Evolutionary conservation across 2,797 vertebrate genomes (phyloP).

Genomic region (Petrocephalus schoutedeni): DNA sequence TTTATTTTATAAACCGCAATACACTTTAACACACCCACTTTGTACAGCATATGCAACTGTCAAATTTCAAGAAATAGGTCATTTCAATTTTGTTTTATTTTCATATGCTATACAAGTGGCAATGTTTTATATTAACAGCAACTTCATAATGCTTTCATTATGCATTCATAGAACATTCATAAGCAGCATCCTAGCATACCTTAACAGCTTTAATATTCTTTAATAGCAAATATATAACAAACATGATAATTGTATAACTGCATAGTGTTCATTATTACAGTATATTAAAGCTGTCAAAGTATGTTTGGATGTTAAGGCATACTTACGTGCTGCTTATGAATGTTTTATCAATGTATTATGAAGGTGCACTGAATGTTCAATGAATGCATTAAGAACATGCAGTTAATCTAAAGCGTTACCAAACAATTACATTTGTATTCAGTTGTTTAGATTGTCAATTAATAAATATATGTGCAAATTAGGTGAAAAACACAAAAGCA

Average conservation of each 20-base stretch:
- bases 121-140: not conserved
- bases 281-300: not conserved
- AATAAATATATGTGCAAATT: conserved; percentile 15
- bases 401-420: not conserved
- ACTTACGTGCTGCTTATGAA: not conserved
- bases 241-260: not conserved
- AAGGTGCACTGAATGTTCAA: not conserved
- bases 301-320: not conserved
- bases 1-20: not conserved
- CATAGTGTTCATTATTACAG: not conserved
- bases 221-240: not conserved
- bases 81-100: not conserved
- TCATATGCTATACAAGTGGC: not conserved
- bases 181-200: not conserved
- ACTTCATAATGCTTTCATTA: not conserved
- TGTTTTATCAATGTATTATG: not conserved
- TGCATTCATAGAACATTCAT: not conserved
- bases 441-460: not conserved
- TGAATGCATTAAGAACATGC: not conserved
- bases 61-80: not conserved
- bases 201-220: not conserved
- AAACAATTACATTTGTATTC: not conserved
- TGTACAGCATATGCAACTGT: not conserved
- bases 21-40: not conserved
- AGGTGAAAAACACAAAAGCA: not conserved